Conservation (phyloP, 1,140 invertebrate species). For the Diuraphis noxia region DNA sequence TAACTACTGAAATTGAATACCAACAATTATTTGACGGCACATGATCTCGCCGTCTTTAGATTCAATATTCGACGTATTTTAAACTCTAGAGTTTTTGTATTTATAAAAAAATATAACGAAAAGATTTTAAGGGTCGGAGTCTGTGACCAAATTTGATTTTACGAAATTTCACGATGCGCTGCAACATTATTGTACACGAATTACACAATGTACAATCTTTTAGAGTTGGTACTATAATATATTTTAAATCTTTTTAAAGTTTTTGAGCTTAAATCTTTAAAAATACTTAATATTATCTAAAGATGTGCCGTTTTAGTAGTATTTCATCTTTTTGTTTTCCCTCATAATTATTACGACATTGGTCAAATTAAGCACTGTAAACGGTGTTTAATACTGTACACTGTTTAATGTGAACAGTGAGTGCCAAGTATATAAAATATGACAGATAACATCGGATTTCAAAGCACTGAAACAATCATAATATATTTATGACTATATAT, state of each 20-base stretch:
- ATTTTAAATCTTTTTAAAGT: background rate
- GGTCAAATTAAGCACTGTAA: too few species aligned
- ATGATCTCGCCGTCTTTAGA: background rate
- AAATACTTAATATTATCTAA: too few species aligned
- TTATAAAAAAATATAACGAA: background rate
- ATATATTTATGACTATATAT: background rate
- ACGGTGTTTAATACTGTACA: too few species aligned
- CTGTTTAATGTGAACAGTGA: too few species aligned
- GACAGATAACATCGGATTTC: background rate
- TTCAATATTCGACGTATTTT: background rate
- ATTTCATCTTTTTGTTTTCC: too few species aligned
- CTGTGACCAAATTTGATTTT: background rate
- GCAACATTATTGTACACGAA: background rate
- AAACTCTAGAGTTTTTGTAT: background rate
- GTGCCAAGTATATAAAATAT: background rate
- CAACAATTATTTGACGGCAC: background rate
- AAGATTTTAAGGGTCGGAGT: background rate
- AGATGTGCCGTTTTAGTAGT: too few species aligned
- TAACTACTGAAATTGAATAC: background rate
- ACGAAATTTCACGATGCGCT: background rate
- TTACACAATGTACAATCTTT: background rate
- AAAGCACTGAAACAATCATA: background rate
- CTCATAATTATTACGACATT: too few species aligned
- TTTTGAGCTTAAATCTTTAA: too few species aligned
- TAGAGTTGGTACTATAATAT: background rate